Base-by-base conservation (phyloP, 2,888 invertebrate genomes). In the Dicycla oo region DNA sequence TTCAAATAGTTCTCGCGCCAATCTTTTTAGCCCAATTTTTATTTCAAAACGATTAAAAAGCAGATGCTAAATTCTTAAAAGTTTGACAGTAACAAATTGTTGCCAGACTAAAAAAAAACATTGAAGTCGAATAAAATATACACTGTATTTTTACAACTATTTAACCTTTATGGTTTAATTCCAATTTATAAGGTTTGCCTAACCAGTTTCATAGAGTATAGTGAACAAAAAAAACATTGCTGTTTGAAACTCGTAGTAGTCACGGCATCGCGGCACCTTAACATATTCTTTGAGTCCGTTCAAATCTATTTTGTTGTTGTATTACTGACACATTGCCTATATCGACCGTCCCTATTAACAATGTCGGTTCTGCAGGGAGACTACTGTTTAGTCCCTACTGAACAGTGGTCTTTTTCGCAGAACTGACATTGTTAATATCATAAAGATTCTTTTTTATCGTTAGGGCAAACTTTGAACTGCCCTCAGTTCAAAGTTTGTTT, bases 81-180 rank as follows among this genome's bases (percentile, higher is more conserved):
- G 74, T 73, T 76, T 75, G 81, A 73, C 73, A 68, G 75, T 58
- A 74, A 83, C 83, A 78, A 83, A 83, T 75, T 81, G 63, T 81
- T 69, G 73, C 63, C 61, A 67, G 61, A 68, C 51, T 45, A 69
- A 74, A 78, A 81, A 49, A 79, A 73, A 71, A 53, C 38, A 65
- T 43, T 63, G 34, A 75, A 77, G 62, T 72, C 49, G 65, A 82
- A 83, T 81, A 78, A 87, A 87, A 86, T 86, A 86, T 77, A 86
- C 86, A 87, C 83, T 87, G 86, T 81, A 86, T 87, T 88, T 88
- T 89, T 86, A 90, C 83, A 87, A 87, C 85, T 84, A 87, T 90
- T 90, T 89, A 90, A 90, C 89, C 88, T 90, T 91, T 90, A 83
- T 78, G 53, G 80, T 73, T 84, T 81, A 84, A 84, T 72, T 76